Evolutionary conservation across 2,888 invertebrate species (phyloP), one percentile per base, ranked within the genome.

Genomic region (Zhengitettix transpicula): DNA sequence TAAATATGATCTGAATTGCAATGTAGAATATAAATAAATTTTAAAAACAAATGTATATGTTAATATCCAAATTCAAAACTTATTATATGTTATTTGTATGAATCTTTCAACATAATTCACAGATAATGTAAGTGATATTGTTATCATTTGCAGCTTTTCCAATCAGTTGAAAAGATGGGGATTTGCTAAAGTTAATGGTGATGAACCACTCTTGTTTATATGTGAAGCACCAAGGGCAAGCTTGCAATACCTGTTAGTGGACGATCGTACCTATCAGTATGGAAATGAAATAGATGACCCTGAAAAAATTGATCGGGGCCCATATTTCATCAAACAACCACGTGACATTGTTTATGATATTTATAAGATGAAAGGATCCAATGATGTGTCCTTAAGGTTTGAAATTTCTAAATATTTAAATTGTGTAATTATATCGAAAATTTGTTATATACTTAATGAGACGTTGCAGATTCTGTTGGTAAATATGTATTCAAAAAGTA

Each of bases 301-400:
- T 0, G 81, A 83, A 62, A 81, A 83, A 68, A 84, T 96, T 65
- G 91, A 92, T 0, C 78, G 86, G 65, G 96, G 96, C 0, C 97
- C 97, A 7, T 87, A 81, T 69, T 94, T 97, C 69, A 84, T 87
- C 10, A 83, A 84, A 67, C 89, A 95, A 70, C 95, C 96, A 0
- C 77, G 78, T 14, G 84, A 88, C 69, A 87, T 83, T 16, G 87
- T 90, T 14, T 92, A 89, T 73, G 94, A 94, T 73, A 81, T 87
- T 10, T 82, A 85, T 11, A 82, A 81, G 67, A 80, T 82, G 64
- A 81, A 81, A 64, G 71, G 81, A 56, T 78, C 78, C 16, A 87
- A 90, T 70, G 86, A 89, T 73, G 83, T 91, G 0, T 80, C 85
- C 10, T 71, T 95, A 11, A 77, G 75, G 75, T 82, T 75, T 68